Evolutionary conservation across 1,140 invertebrate species (phyloP).

Genomic region (Amyelois transitella): DNA sequence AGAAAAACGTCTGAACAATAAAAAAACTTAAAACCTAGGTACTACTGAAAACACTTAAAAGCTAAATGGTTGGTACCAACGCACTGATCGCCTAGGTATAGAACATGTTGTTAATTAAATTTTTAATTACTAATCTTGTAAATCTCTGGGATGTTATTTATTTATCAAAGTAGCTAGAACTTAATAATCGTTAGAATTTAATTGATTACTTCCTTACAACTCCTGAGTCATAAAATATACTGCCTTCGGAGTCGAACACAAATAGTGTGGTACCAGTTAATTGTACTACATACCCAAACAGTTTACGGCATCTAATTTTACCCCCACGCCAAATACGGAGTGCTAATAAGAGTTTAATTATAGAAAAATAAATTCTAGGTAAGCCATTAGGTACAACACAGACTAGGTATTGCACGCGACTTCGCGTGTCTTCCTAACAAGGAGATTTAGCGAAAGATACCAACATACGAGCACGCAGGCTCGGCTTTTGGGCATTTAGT

Average conservation of each 20-base stretch:
- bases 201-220: background rate
- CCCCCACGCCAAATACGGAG: background rate
- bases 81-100: too few relatives aligned
- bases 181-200: too few relatives aligned
- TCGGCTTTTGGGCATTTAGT: constrained; percentile 8
- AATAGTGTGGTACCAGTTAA: background rate
- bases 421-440: constrained; percentile 35
- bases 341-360: constrained; percentile 8
- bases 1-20: too few relatives aligned
- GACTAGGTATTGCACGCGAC: constrained; percentile 37
- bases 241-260: background rate
- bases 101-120: too few relatives aligned
- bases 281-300: background rate
- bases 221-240: background rate
- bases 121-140: too few relatives aligned
- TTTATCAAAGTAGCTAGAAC: too few relatives aligned
- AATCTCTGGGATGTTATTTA: too few relatives aligned
- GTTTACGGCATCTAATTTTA: background rate
- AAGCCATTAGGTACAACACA: constrained; percentile 25
- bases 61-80: too few relatives aligned
- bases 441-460: constrained; percentile 23
- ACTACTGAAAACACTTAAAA: too few relatives aligned
- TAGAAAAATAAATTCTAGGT: constrained; percentile 21
- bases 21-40: too few relatives aligned
- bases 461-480: constrained; percentile 18